phyloP scores from a whole-genome alignment of 2,797 vertebrate genomes.

The Urosaurus nigricauda region DNA sequence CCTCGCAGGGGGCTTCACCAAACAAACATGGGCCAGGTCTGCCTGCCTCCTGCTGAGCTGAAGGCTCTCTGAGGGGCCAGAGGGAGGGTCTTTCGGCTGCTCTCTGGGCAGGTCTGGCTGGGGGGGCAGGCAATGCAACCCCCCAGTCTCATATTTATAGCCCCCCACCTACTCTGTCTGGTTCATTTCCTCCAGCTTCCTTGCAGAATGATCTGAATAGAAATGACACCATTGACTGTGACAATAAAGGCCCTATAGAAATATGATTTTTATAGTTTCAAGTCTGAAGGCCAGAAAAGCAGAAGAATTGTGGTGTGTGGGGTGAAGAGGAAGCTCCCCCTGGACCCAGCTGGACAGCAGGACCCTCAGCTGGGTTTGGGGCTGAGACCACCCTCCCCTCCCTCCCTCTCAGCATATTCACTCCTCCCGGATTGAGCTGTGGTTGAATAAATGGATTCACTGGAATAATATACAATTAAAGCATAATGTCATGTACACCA shows the following conservation, averaged over 20 bases:
- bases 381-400: too few species aligned
- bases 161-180: slow-evolving; percentile 71
- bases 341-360: slow-evolving; percentile 34
- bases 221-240: slow-evolving; percentile 79
- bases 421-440: not conserved
- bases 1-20: too few species aligned
- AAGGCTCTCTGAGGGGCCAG: slow-evolving; percentile 37
- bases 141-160: slow-evolving; percentile 76
- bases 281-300: slow-evolving; percentile 71
- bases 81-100: slow-evolving; percentile 24
- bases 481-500: slow-evolving; percentile 24
- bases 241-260: slow-evolving; percentile 80
- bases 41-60: not conserved
- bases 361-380: slow-evolving; percentile 20
- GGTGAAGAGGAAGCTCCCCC: slow-evolving; percentile 45
- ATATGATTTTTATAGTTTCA: slow-evolving; percentile 77
- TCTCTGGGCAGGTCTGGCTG: slow-evolving; percentile 47
- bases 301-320: slow-evolving; percentile 66
- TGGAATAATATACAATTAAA: slow-evolving; percentile 63
- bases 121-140: too few species aligned
- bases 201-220: slow-evolving; percentile 78
- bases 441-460: slow-evolving; percentile 44
- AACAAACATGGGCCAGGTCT: not conserved
- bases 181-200: slow-evolving; percentile 78
- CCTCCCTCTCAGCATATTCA: too few species aligned